These are phyloP conservation scores for Barnardius zonarius DNA, from an alignment of 2,113 vertebrate genomes.

Conservation along the genomic window DNA sequence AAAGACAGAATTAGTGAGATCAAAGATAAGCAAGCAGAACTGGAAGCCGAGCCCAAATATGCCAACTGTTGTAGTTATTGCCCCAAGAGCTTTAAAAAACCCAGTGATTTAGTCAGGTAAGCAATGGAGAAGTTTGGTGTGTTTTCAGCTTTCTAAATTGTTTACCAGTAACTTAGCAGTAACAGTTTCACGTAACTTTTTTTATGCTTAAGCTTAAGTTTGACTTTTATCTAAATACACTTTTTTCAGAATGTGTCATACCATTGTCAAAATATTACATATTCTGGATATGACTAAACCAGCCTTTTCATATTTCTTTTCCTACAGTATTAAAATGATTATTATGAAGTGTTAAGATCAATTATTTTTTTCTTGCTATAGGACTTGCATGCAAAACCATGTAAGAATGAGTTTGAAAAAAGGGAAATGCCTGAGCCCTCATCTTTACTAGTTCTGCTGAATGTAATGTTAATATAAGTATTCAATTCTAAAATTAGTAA, in stretches of 20 bases:
- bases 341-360: neutral
- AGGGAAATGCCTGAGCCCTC: neutral
- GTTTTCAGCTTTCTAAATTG: neutral
- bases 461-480: neutral
- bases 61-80: constrained; percentile 93
- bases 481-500: neutral
- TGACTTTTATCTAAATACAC: neutral
- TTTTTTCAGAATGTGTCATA: neutral
- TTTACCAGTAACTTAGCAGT: neutral
- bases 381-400: neutral
- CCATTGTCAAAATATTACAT: neutral
- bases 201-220: neutral
- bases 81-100: constrained; percentile 98
- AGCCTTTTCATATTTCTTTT: neutral
- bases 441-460: neutral
- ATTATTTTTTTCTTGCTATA: neutral
- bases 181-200: neutral
- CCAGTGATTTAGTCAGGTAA: constrained; percentile 96
- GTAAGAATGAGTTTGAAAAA: neutral
- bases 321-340: neutral
- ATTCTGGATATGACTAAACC: neutral
- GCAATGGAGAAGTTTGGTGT: neutral
- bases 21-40: constrained; percentile 89
- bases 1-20: constrained; percentile 96
- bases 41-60: constrained; percentile 92